Evolutionary conservation across 2,113 vertebrate species (phyloP).

Genomic region (Struthidea cinerea): DNA sequence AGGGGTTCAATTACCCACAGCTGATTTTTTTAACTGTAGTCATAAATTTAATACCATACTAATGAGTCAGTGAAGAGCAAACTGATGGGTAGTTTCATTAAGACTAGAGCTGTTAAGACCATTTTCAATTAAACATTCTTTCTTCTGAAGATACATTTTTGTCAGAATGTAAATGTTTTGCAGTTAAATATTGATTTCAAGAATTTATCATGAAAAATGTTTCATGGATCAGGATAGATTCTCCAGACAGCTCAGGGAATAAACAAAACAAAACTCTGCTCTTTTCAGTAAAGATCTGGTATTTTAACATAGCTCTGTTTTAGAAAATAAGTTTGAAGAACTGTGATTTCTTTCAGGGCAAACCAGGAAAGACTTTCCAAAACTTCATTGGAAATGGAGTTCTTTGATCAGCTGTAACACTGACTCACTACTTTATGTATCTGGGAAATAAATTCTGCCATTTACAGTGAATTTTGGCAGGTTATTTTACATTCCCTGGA

Average conservation of each 20-base stretch:
- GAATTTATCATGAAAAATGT: background rate
- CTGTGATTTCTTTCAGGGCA: background rate
- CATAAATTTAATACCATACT: slow-evolving; percentile 45
- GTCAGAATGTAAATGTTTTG: background rate
- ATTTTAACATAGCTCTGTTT: background rate
- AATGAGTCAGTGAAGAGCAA: slow-evolving; percentile 54
- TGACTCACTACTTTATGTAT: background rate
- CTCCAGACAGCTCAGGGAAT: background rate
- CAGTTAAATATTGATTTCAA: slow-evolving; percentile 5
- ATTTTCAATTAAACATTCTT: slow-evolving; percentile 25
- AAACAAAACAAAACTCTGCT: background rate
- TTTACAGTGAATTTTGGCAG: background rate
- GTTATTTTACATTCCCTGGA: background rate
- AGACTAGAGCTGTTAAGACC: background rate
- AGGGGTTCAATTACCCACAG: slow-evolving; percentile 45
- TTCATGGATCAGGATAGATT: background rate
- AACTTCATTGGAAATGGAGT: background rate
- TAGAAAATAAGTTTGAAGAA: background rate
- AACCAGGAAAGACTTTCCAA: background rate
- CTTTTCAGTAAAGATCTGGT: background rate
- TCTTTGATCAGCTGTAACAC: background rate
- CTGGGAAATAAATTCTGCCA: background rate
- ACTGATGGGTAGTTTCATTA: slow-evolving; percentile 21
- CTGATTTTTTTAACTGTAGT: slow-evolving; percentile 33
- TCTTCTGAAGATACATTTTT: slow-evolving; percentile 17